These are phyloP conservation scores for Lamprologus callipterus DNA, from an alignment of 2,113 vertebrate species.

Conservation along the genomic window DNA sequence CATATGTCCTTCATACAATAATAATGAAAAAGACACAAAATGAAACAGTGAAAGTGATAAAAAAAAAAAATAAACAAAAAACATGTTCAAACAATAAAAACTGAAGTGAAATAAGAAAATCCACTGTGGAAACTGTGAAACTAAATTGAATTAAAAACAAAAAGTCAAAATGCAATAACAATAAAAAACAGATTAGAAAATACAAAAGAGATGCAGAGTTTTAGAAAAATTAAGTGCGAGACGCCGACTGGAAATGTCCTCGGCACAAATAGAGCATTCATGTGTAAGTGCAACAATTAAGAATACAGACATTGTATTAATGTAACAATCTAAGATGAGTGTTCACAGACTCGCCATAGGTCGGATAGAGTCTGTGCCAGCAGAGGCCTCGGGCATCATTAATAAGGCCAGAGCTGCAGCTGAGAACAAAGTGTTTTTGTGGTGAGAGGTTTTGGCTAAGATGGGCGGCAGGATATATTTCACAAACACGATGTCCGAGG, in stretches of 20 bases:
- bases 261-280: fast-evolving
- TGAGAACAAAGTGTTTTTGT: neutral
- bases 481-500: neutral
- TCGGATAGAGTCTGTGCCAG: neutral
- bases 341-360: neutral
- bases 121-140: neutral
- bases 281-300: neutral
- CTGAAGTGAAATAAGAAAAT: neutral
- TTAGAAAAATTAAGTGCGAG: neutral
- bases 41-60: neutral
- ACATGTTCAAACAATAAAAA: neutral
- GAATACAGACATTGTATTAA: neutral
- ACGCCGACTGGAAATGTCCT: fast-evolving
- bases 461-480: neutral
- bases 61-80: neutral
- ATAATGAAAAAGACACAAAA: neutral
- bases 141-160: neutral
- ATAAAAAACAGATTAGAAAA: neutral
- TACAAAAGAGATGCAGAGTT: neutral
- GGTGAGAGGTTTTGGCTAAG: neutral
- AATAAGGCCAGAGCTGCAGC: neutral
- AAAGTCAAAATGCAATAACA: neutral
- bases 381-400: neutral
- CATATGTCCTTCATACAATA: neutral
- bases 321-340: neutral